phyloP scores from a whole-genome alignment of 2,797 vertebrate species.

The Loriculus beryllinus region DNA sequence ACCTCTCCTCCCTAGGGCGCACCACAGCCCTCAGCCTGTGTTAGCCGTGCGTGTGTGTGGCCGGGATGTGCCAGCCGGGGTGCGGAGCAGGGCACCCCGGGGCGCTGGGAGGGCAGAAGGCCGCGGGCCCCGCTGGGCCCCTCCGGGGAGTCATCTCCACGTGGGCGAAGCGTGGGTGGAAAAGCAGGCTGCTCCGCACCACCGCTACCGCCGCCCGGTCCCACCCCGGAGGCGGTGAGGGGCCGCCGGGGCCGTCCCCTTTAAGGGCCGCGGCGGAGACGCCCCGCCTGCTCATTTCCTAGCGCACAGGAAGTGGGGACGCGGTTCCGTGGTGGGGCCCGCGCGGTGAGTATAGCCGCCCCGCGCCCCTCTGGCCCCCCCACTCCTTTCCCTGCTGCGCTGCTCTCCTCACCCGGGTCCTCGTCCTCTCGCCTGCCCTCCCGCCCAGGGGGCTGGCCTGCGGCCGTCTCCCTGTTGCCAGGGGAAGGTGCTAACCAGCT shows the following conservation, averaged over 20 bases:
- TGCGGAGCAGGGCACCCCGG: background rate
- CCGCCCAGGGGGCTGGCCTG: background rate
- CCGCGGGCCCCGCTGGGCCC: no score
- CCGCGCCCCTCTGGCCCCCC: background rate
- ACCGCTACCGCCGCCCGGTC: background rate
- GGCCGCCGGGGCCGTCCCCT: background rate
- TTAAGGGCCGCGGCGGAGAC: background rate
- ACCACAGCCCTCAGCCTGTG: background rate
- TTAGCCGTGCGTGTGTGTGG: no score
- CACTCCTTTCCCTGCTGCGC: no score
- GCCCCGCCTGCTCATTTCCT: background rate
- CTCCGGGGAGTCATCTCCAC: background rate
- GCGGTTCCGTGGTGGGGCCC: background rate
- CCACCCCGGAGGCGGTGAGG: background rate
- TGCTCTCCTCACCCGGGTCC: no score
- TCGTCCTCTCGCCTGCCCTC: background rate
- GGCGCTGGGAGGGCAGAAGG: no score
- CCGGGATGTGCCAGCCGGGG: no score
- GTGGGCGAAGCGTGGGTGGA: background rate
- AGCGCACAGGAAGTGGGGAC: conserved; percentile 38
- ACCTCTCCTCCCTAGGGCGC: background rate
- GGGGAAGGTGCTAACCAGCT: background rate
- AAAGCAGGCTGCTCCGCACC: fast-evolving
- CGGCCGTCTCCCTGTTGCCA: background rate
- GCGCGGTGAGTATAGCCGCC: background rate